A percentile compares a stretch with the other conserved stretches of the same genome.
These are phyloP conservation scores for Hoplodrina blanda DNA, from an alignment of 2,888 invertebrate genomes.

Conservation along the genomic window DNA sequence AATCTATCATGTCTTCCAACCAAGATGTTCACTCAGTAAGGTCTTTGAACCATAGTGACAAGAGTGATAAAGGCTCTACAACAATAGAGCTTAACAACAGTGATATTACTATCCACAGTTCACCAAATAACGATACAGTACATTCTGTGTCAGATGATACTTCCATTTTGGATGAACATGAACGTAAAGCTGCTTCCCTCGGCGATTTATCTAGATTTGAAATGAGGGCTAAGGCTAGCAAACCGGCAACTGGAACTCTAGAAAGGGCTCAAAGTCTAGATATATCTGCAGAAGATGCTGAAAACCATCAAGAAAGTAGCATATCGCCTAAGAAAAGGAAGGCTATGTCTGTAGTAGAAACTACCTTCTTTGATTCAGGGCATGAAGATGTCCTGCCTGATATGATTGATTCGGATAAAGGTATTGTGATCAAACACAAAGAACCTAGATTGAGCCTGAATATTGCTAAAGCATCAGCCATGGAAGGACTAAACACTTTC, in stretches of 20 bases:
- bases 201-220: conserved; percentile 94
- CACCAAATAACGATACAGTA: conserved; percentile 89
- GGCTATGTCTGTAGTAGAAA: conserved; percentile 90
- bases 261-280: conserved; percentile 96
- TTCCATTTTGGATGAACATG: conserved; percentile 90
- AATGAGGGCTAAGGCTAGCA: conserved; percentile 82
- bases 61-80: conserved; percentile 90
- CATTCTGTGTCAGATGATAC: conserved; percentile 85
- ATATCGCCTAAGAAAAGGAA: conserved; percentile 92
- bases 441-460: conserved; percentile 90
- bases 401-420: conserved; percentile 83
- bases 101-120: conserved; percentile 94
- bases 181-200: conserved; percentile 94
- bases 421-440: conserved; percentile 85
- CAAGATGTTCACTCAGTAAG: conserved; percentile 85
- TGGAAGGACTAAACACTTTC: conserved; percentile 93
- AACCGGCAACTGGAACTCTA: conserved; percentile 90
- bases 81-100: conserved; percentile 94
- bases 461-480: conserved; percentile 87
- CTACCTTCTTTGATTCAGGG: conserved; percentile 84
- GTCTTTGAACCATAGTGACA: conserved; percentile 87
- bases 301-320: conserved; percentile 82
- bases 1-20: conserved; percentile 87
- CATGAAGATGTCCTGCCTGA: conserved; percentile 84
- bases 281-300: conserved; percentile 91